Base-by-base conservation (phyloP, 2,113 vertebrate genomes). In the Mustela nigripes region DNA sequence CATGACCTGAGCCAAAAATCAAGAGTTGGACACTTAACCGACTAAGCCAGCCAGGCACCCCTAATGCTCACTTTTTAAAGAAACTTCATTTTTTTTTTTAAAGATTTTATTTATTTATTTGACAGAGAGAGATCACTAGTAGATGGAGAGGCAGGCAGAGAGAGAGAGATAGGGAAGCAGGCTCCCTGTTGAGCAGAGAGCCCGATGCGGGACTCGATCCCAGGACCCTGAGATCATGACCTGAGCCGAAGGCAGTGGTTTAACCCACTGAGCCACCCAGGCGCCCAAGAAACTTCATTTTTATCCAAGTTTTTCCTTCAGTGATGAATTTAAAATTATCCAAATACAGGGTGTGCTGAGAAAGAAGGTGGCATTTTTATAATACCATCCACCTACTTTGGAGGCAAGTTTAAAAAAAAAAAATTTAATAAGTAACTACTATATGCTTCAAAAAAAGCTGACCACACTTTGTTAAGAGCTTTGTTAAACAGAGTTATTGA, bases 401-500 rank as follows among this genome's bases (percentile, higher is more conserved):
- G 89, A 98, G 93, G 85, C 56, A 56, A 56, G 53, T 56, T 50
- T 56, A 14, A 14, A 0, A 53, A 53, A 53, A 53, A 53, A 53
- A 53, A 53, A 15, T 90, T 83, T 90, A 96, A 26, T 28, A 90
- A 98, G 92, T 67, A 86, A 97, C 76, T 78, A 97, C 73, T 97
- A 91, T 39, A 85, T 95, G 18, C 60, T 96, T 97, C 91, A 97
- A 94, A 94, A 94, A 94, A 95, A 94, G 39, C 56, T 84, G 93
- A 97, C 10, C 24, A 89, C 98, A 97, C 65, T 97, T 97, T 87
- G 84, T 97, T 97, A 97, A 98, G 98, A 96, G 93, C 71, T 85
- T 88, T 98, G 67, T 98, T 98, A 98, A 98, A 98, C 48, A 97
- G 79, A 91, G 83, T 80, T 97, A 97, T 89, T 96, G 98, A 98